Evolutionary conservation across 2,888 invertebrate genomes (phyloP), one percentile per base, ranked within the genome.

Genomic region (Lampropteryx suffumata): DNA sequence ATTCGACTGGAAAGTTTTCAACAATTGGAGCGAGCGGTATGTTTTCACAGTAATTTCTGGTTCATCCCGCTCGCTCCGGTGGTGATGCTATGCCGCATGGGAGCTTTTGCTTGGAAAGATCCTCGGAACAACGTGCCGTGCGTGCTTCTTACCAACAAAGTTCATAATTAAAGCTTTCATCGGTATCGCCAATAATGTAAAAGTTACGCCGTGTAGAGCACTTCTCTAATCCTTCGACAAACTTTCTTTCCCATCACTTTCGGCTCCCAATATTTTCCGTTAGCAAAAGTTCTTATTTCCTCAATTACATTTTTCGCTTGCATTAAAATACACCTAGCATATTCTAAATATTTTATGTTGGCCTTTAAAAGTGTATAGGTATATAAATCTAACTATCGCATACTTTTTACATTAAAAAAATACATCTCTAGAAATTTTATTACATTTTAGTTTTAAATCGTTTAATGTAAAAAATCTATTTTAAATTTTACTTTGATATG

Each of bases 1-100:
- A 82, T 88, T 86, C 84, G 85, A 82, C 76, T 79, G 55, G 76
- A 72, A 82, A 79, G 68, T 82, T 82, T 76, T 61, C 67, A 71
- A 69, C 69, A 71, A 69, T 73, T 75, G 75, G 73, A 76, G 79
- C 78, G 75, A 76, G 75, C 69, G 79, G 75, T 75, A 78, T 76
- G 76, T 73, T 71, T 66, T 63, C 66, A 70, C 55, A 62, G 63
- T 61, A 41, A 46, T 57, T 68, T 59, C 69, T 71, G 65, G 58
- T 65, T 66, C 64, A 65, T 63, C 66, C 69, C 74, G 69, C 70
- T 80, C 79, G 76, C 73, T 75, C 71, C 70, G 67, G 67, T 64
- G 61, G 65, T 66, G 59, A 65, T 61, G 63, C 67, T 69, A 61
- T 70, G 71, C 76, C 75, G 81, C 80, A 81, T 81, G 82, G 71